Base-by-base conservation (phyloP, 2,888 invertebrate species). In the Tetranychus piercei region DNA sequence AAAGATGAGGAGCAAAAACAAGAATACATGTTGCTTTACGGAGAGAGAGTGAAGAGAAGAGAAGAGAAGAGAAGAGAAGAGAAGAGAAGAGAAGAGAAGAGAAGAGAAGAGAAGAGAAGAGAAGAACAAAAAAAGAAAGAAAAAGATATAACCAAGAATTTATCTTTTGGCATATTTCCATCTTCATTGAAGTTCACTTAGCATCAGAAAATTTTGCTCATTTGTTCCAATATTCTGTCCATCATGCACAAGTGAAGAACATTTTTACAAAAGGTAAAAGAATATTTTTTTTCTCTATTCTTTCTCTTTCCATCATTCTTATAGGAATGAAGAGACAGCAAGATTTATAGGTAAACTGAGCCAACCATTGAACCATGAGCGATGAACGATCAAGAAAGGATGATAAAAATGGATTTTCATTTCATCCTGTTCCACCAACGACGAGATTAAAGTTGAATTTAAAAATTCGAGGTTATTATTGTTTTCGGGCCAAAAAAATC, bases 31-130 rank as follows among this genome's bases (percentile, higher is more conserved):
- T 15, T 15, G 15, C 55, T 15, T n/a, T 69, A 69, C 6, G 22
- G 34, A 23, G 11, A 69, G 69, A 23, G 23, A 69, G 69, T n/a
- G 67, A 67, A 22, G 67, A 67, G 20, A 22, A 67, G 67, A n/a
- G 23, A 22, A 23, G 20, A 22, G 67, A 67, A 22, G 67, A 67
- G 67, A 67, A 20, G 20, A 20, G 20, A 20, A 67, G 67, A 67
- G 67, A 67, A 20, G 20, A 6, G 20, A 20, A 67, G 67, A 67
- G 67, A 67, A 20, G 20, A 20, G 20, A 6, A 66, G 66, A 66
- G 66, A 66, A 18, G 18, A 18, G 18, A 18, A 66, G 66, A 66
- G 66, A 66, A n/a, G 9, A 1, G 20, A 22, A 69, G 34, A 69
- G 22, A 22, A 22, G n/a, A 69, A 69, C 22, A 22, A 69, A 20